Conservation (phyloP, 1,140 invertebrate genomes). For the Drosophila lacteicornis region DNA sequence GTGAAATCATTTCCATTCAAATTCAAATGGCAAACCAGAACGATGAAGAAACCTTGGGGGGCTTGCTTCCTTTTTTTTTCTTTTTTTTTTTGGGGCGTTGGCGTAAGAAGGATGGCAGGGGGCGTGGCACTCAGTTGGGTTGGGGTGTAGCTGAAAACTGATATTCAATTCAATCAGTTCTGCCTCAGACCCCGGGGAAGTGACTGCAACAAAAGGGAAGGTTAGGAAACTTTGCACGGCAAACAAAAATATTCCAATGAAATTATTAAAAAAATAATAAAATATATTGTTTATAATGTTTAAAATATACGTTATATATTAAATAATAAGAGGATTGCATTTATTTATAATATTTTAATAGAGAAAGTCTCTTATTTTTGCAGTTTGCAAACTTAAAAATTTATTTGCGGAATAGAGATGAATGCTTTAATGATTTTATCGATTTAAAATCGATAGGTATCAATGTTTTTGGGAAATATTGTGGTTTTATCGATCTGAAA, state of each 20-base stretch:
- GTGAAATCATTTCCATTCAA: conserved; percentile 81
- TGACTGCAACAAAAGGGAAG: conserved; percentile 10
- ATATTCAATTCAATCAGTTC: conserved; percentile 82
- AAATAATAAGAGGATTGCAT: no score
- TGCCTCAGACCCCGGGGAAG: conserved; percentile 40
- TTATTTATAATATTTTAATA: no score
- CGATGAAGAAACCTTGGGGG: conserved; percentile 14
- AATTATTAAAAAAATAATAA: no score
- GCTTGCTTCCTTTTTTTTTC: neutral
- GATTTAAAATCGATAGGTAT: no score
- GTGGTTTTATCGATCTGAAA: neutral
- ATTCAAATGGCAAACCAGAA: conserved; percentile 73
- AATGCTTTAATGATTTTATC: no score
- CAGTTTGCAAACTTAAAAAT: no score
- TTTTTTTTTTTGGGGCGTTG: neutral
- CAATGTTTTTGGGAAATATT: no score
- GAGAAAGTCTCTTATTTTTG: no score
- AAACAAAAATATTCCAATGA: neutral
- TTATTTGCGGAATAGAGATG: no score
- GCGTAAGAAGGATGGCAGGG: conserved; percentile 1
- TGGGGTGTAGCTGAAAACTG: conserved; percentile 61
- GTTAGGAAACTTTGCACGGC: neutral
- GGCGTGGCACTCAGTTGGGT: conserved; percentile 23
- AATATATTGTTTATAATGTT: no score
- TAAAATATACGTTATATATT: no score